Evolutionary conservation across 2,888 invertebrate species (phyloP), one percentile per base, ranked within the genome.

Genomic region (Saturnia pavonia): DNA sequence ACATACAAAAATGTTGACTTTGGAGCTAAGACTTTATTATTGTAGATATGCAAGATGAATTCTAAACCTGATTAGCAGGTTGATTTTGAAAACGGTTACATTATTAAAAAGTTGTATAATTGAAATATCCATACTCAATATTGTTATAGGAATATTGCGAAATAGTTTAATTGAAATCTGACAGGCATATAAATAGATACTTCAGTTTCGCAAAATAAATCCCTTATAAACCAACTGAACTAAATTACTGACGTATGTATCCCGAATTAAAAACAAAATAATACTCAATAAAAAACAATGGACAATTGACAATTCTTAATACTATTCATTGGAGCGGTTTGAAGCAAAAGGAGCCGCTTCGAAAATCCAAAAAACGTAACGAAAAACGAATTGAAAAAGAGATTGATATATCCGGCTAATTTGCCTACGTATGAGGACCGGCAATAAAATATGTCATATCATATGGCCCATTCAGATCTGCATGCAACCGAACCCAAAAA

Each of bases 381-480:
- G 89, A 88, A 85, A 85, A 86, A 73, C 76, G 72, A 72, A 76
- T 74, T 76, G 79, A 82, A 81, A 82, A 80, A 78, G 76, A 88
- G 92, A 93, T 91, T 91, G 92, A 91, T 89, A 91, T 92, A 92
- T 93, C 93, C 93, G 87, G 85, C 92, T 93, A 93, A 93, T 93
- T 93, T 92, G 91, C 87, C 88, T 91, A 85, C 83, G 85, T 82
- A 77, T 82, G 81, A 83, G 81, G 79, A 80, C 80, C 77, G 78
- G 84, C 88, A 91, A 91, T 91, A 90, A 91, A 90, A 90, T 90
- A 90, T 90, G 92, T 91, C 92, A 93, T 92, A 92, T 92, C 89
- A 86, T 88, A 89, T 89, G 79, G 87, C 88, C 80, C 83, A 83
- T 89, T 86, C 74, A 79, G 80, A 78, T 81, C 77, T 80, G 82